These are phyloP conservation scores for Aythya baeri DNA, from an alignment of 2,113 vertebrate species.

Conservation along the genomic window DNA sequence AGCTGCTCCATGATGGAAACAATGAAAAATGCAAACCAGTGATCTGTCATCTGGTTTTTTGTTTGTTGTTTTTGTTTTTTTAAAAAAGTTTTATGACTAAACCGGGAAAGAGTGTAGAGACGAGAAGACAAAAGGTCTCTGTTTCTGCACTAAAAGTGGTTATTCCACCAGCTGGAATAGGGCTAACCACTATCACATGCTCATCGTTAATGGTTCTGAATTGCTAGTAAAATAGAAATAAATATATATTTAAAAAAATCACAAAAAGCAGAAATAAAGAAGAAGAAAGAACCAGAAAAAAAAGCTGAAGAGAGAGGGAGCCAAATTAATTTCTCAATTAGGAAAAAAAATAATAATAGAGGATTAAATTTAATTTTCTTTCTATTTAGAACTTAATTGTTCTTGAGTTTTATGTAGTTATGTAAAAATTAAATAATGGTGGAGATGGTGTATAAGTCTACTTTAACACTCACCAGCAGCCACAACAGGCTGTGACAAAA, in stretches of 20 bases:
- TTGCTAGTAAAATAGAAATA: neutral
- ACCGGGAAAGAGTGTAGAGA: neutral
- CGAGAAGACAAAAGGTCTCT: neutral
- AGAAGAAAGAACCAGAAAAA: neutral
- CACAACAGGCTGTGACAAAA: neutral
- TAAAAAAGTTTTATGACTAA: neutral
- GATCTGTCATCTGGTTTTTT: neutral
- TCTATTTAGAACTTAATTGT: conserved; percentile 6
- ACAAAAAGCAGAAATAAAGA: neutral
- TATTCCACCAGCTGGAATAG: neutral
- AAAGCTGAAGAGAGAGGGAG: neutral
- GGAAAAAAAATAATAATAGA: neutral
- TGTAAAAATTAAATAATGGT: neutral
- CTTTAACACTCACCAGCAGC: neutral
- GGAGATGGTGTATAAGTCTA: neutral
- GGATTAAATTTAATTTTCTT: neutral
- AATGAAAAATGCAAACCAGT: neutral
- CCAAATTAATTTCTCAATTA: neutral
- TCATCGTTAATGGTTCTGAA: neutral
- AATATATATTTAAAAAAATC: neutral
- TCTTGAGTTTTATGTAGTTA: neutral
- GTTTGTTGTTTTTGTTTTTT: neutral
- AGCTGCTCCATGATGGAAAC: neutral
- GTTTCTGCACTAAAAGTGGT: neutral
- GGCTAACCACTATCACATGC: neutral